Evolutionary conservation across 2,113 vertebrate species (phyloP), one percentile per base, ranked within the genome.

Genomic region (Pachycephala philippinensis): DNA sequence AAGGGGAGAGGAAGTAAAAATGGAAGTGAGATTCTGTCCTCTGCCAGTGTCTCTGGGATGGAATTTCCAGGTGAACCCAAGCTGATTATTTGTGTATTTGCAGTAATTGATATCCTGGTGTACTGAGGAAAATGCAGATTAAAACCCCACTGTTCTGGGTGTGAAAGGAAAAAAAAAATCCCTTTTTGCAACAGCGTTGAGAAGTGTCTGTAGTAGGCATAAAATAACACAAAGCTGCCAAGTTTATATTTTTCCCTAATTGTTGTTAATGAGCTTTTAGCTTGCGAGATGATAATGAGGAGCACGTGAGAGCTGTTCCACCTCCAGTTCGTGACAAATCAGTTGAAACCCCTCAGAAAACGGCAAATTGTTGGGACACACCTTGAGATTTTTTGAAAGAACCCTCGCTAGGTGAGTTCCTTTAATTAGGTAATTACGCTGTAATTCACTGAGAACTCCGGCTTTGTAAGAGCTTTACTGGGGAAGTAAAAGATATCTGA

Each of bases 201-300:
- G 70, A 53, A 72, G n/a, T 33, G 28, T 30, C 64, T 80, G 35
- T 6, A 89, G 27, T 6, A 42, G 52, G 10, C n/a, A 7, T n/a
- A 23, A 63, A 20, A 54, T 5, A 68, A 23, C 45, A n/a, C 64
- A 13, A 45, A 78, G 54, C 84, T 78, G 74, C 74, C 75, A 61
- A 53, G 64, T 69, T 87, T 39, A 1, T 70, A 5, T 53, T 16
- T 69, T 61, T 17, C 12, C 70, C 54, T 68, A 77, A 87, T 87
- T 69, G 63, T 33, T 80, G 56, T 92, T 96, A 84, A 87, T 96
- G 87, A 95, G 95, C 89, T 95, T 96, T 96, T 94, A 95, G 85
- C 96, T 94, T 91, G 24, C 40, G 15, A 22, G 82, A 31, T 54
- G 66, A 20, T 75, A 33, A 95, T 6, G 89, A 95, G 85, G 27